Percentiles rank a stretch among this genome's conserved stretches.
Evolutionary conservation across 2,113 vertebrate genomes (phyloP).

Genomic region (Corapipo altera): DNA sequence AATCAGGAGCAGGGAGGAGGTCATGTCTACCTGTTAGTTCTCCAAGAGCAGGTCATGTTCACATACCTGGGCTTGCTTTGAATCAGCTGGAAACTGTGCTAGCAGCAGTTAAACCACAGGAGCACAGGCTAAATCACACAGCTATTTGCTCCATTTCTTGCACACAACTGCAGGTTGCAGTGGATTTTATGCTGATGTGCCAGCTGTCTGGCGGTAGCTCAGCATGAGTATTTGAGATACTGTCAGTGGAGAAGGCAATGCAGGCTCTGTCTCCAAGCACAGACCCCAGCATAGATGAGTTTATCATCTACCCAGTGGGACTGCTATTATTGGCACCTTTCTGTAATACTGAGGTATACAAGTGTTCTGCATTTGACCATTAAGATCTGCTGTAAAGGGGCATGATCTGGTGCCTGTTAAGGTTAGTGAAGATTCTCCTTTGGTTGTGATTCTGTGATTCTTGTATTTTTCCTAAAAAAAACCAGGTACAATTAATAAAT

Average conservation of each 20-base stretch:
- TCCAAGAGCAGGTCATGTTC: background rate
- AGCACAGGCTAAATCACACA: constrained; percentile 14
- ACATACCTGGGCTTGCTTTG: constrained; percentile 27
- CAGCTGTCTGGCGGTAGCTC: background rate
- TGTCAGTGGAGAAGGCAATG: background rate
- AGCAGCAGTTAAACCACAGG: background rate
- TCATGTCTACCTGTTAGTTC: constrained; percentile 14
- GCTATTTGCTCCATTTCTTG: constrained; percentile 30
- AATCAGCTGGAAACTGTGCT: constrained; percentile 24
- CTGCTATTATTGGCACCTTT: background rate
- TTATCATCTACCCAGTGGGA: background rate
- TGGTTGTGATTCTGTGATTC: background rate
- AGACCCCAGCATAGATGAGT: background rate
- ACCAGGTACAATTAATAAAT: background rate
- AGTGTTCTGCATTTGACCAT: background rate
- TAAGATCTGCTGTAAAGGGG: background rate
- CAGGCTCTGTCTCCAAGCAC: background rate
- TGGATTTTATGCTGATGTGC: constrained; percentile 14
- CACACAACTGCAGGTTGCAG: background rate
- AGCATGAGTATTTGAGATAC: background rate
- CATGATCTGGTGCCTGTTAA: background rate
- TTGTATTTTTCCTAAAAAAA: background rate
- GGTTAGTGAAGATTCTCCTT: background rate
- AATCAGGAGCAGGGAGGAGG: background rate
- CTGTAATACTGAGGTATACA: background rate